Base-by-base conservation (phyloP, 2,113 vertebrate genomes). In the Notothenia rossii region DNA sequence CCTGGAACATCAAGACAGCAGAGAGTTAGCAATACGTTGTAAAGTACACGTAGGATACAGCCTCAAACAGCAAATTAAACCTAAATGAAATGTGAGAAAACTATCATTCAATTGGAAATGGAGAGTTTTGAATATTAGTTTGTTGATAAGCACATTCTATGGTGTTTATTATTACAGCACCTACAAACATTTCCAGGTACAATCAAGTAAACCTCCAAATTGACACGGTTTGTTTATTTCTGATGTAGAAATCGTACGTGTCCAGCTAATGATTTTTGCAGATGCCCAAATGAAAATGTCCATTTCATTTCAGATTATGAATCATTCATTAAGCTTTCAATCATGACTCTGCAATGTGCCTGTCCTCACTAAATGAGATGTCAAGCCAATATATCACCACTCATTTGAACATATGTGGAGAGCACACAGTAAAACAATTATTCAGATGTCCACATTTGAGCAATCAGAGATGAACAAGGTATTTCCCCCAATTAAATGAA, bases 271-370 rank as follows among this genome's bases (percentile, higher is more conserved):
- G 51, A 87, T 81, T 78, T 45, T 59, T 64, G 48, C 51, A 69
- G 60, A 72, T 54, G 53, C 48, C 67, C 70, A 84, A 85, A 85
- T 78, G 49, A 88, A 82, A 82, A 85, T 81, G 77, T 78, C 60
- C 61, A 82, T 89, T 81, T 91, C 68, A 75, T 86, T 87, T 81
- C 25, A 75, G 53, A 68, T 82, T 71, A 85, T 84, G 83, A 88
- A 78, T 86, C 80, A 86, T 88, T 87, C 83, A 90, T 89, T 85
- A 85, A 74, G 69, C 50, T 62, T 90, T 87, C 86, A 85, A 87
- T 90, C 87, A 86, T 5, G 72, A 71, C 72, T 72, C 67, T 61
- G 75, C 79, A 75, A 77, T 84, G 60, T 81, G 77, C 72, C 75
- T 6, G 5, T 81, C 72, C 56, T 67, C 69, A 33, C 71, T 77